Conservation (phyloP, 2,113 vertebrate species). For the Grammomys dolichurus region DNA sequence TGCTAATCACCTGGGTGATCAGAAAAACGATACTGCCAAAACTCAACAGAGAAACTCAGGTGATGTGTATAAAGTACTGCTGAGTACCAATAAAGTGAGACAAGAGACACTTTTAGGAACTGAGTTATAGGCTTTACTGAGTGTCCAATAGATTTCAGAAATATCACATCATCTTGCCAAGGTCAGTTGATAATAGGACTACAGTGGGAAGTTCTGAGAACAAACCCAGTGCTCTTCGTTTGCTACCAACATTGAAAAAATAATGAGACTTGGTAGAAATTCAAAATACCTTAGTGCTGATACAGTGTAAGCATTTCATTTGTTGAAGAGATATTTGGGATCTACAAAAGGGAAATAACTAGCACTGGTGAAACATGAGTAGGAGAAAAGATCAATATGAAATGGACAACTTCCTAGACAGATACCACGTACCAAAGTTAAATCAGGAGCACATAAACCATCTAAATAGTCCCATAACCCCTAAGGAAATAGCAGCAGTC, state of each 20-base stretch:
- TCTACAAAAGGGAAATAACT: conserved; percentile 2
- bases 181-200: neutral
- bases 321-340: neutral
- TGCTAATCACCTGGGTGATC: neutral
- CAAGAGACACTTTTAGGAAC: neutral
- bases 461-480: too few relatives aligned
- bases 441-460: too few relatives aligned
- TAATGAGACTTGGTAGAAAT: conserved; percentile 3
- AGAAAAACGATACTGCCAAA: neutral
- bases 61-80: neutral
- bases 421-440: too few relatives aligned
- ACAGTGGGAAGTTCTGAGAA: neutral
- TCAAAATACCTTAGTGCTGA: neutral
- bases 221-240: neutral
- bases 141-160: neutral
- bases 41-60: conserved; percentile 13
- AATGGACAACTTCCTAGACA: too few relatives aligned
- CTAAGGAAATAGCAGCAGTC: too few relatives aligned
- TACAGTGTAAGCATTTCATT: neutral
- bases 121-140: neutral
- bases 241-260: conserved; percentile 28
- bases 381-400: neutral
- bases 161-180: neutral
- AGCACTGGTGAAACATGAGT: neutral
- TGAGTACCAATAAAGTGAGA: neutral